phyloP scores from a whole-genome alignment of 1,140 invertebrate species.

The Drosophila melanica region DNA sequence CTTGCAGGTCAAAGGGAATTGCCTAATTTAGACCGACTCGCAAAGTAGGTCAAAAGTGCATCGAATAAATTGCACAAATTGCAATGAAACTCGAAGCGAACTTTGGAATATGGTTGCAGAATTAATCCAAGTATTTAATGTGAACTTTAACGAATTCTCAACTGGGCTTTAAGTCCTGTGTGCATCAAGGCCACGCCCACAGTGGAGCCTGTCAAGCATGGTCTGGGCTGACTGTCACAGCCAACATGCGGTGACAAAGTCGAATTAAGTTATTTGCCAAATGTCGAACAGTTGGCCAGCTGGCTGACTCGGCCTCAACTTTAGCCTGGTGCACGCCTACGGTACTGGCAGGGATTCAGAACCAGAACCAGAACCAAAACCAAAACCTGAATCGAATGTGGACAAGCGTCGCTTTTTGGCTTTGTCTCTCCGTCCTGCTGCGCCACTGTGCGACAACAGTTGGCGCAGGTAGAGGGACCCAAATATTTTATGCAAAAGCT shows the following conservation, averaged over 20 bases:
- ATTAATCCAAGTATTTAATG: background rate
- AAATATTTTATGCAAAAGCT: slow-evolving; percentile 80
- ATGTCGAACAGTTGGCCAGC: slow-evolving; percentile 63
- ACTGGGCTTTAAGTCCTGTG: too few relatives aligned
- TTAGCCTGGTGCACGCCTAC: background rate
- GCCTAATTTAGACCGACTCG: slow-evolving; percentile 35
- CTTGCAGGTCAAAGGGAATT: slow-evolving; percentile 43
- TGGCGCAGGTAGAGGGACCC: slow-evolving; percentile 67
- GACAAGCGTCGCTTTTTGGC: slow-evolving; percentile 47
- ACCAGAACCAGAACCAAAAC: slow-evolving; percentile 2
- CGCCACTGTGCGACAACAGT: slow-evolving; percentile 50
- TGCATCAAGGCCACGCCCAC: background rate
- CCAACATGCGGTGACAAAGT: slow-evolving; percentile 71
- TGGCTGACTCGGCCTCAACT: slow-evolving; percentile 15
- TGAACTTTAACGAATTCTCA: too few relatives aligned
- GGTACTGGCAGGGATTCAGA: slow-evolving; percentile 7
- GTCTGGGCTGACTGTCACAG: slow-evolving; percentile 7
- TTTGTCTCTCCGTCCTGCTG: slow-evolving; percentile 59
- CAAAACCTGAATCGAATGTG: background rate
- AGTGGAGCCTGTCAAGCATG: background rate
- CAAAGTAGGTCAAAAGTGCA: slow-evolving; percentile 69
- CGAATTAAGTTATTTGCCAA: slow-evolving; percentile 81
- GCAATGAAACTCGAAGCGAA: too few relatives aligned
- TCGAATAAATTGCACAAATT: slow-evolving; percentile 12
- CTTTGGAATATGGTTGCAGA: background rate